Conservation (phyloP, 2,888 invertebrate genomes). For the Phrixothrix hirtus region DNA sequence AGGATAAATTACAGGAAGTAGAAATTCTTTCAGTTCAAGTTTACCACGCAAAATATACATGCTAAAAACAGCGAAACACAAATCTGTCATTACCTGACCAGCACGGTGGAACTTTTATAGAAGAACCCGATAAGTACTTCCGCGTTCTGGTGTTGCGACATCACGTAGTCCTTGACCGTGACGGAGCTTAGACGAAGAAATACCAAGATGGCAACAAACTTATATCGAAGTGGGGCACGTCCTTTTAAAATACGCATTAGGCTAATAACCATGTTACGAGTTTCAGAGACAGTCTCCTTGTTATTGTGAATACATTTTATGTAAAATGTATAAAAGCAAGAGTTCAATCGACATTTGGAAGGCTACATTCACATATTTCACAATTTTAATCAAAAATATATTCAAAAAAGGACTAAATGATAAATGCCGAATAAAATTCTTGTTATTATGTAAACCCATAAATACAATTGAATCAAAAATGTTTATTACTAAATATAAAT, state of each 20-base stretch:
- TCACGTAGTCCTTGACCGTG: conserved; percentile 42
- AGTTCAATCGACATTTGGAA: background rate
- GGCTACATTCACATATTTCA: background rate
- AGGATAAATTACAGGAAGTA: conserved; percentile 7
- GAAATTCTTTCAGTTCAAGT: conserved; percentile 1
- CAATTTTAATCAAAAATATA: too few relatives aligned
- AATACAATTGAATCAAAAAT: too few relatives aligned
- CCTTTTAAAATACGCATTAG: conserved; percentile 21
- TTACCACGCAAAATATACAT: conserved; percentile 4
- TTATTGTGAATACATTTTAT: too few relatives aligned
- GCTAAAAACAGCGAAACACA: conserved; percentile 15
- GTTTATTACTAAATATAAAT: too few relatives aligned
- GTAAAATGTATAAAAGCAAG: background rate
- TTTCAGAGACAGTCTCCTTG: too few relatives aligned
- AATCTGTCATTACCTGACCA: conserved; percentile 32
- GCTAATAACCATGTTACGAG: background rate
- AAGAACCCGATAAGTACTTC: conserved; percentile 35
- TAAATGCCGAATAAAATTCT: too few relatives aligned
- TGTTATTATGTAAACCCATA: too few relatives aligned
- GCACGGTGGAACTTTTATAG: conserved; percentile 32
- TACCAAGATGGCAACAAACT: conserved; percentile 26
- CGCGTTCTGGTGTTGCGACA: conserved; percentile 39
- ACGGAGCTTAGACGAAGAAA: conserved; percentile 33
- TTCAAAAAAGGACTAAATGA: too few relatives aligned
- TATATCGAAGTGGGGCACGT: conserved; percentile 32